phyloP scores from a whole-genome alignment of 2,797 vertebrate species.

The Manis pentadactyla region DNA sequence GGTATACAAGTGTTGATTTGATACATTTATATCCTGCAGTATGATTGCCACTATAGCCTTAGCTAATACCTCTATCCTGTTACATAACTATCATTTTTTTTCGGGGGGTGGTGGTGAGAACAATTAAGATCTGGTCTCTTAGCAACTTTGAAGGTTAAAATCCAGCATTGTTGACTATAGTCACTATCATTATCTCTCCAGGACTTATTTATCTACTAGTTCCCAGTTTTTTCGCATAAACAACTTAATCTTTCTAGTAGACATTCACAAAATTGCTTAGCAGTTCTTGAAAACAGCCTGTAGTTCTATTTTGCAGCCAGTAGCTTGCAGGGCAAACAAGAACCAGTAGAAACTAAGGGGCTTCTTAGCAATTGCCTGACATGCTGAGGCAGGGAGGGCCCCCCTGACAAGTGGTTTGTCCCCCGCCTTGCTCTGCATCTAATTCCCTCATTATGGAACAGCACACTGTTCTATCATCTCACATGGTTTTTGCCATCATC shows the following conservation, averaged over 20 bases:
- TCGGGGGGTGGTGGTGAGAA: background rate
- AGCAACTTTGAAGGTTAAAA: background rate
- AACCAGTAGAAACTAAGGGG: fast-evolving
- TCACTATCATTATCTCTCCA: background rate
- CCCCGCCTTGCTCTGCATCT: background rate
- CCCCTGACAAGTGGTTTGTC: fast-evolving
- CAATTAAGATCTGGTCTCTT: background rate
- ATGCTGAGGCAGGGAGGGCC: background rate
- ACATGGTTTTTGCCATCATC: background rate
- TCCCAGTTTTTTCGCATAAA: background rate
- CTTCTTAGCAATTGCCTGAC: fast-evolving
- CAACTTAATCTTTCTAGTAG: background rate
- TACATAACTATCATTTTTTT: background rate
- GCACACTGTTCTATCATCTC: background rate
- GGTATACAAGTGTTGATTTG: no score
- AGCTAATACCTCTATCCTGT: background rate
- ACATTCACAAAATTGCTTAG: background rate
- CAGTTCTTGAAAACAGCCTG: background rate
- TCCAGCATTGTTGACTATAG: background rate
- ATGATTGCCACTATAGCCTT: background rate
- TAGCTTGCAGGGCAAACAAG: background rate
- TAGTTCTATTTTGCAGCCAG: background rate
- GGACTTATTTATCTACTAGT: background rate
- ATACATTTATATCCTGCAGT: background rate
- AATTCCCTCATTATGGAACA: fast-evolving